phyloP scores from a whole-genome alignment of 2,888 invertebrate genomes.

The Pandemis corylana region DNA sequence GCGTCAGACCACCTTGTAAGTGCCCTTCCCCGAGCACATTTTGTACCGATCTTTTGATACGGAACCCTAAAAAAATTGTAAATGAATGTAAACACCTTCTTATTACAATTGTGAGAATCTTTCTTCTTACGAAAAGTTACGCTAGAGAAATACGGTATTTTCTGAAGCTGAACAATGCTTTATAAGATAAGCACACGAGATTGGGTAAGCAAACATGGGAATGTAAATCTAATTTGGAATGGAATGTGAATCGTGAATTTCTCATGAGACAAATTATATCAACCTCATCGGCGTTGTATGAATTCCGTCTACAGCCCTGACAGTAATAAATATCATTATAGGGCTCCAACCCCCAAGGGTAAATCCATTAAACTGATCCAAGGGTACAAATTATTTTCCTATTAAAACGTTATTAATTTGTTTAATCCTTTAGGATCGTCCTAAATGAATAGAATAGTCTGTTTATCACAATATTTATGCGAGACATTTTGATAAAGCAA shows the following conservation, averaged over 20 bases:
- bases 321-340: constrained; percentile 25
- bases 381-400: not conserved
- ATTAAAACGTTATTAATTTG: constrained; percentile 13
- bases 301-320: constrained; percentile 12
- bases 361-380: constrained; percentile 25
- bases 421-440: constrained; percentile 11
- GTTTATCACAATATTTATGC: not conserved
- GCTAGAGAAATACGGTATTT: constrained; percentile 29
- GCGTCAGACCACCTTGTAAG: no score
- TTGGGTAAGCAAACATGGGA: constrained; percentile 49
- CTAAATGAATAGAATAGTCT: constrained; percentile 1
- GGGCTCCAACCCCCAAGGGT: constrained; percentile 18
- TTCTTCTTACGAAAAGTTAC: not conserved
- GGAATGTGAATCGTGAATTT: constrained; percentile 61
- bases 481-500: not conserved
- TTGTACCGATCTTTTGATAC: no score
- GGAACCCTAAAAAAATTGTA: no score
- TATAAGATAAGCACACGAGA: constrained; percentile 46
- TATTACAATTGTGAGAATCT: no score
- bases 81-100: no score
- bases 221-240: constrained; percentile 59
- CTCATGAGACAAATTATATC: constrained; percentile 67
- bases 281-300: constrained; percentile 42
- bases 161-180: constrained; percentile 43
- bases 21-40: no score